These are phyloP conservation scores for Coluber constrictor DNA, from an alignment of 2,797 vertebrate genomes.

Conservation along the genomic window DNA sequence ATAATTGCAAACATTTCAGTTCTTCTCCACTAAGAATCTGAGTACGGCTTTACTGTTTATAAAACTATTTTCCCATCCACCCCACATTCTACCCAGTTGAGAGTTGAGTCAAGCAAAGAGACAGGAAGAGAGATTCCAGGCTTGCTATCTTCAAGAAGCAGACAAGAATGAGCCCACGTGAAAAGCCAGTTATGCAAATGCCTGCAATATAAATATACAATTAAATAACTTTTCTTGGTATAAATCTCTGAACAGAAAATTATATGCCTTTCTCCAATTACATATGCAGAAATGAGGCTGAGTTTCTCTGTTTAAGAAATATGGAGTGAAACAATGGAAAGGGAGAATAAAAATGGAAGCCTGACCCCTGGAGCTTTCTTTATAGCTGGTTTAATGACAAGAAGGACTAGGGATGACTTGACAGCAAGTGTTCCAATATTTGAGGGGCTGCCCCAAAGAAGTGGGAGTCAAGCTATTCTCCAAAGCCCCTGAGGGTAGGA, in stretches of 20 bases:
- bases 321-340: not conserved
- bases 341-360: not conserved
- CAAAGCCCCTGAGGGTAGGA: no score
- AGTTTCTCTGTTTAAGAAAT: not conserved
- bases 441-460: no score
- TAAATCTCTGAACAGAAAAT: not conserved
- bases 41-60: conserved; percentile 53
- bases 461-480: no score
- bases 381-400: not conserved
- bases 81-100: conserved; percentile 41
- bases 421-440: no score
- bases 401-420: not conserved
- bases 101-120: conserved; percentile 45
- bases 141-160: conserved; percentile 12
- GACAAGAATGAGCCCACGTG: conserved; percentile 22
- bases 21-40: conserved; percentile 46
- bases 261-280: not conserved
- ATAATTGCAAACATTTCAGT: conserved; percentile 52
- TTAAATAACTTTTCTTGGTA: conserved; percentile 29
- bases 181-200: conserved; percentile 25
- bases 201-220: not conserved
- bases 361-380: not conserved
- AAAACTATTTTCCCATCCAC: conserved; percentile 38
- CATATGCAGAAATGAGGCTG: not conserved
- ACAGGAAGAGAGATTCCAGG: conserved; percentile 24